Percentiles rank a stretch among this genome's conserved stretches.
phyloP scores from a whole-genome alignment of 2,888 invertebrate species.

The Phyto melanocephala region DNA sequence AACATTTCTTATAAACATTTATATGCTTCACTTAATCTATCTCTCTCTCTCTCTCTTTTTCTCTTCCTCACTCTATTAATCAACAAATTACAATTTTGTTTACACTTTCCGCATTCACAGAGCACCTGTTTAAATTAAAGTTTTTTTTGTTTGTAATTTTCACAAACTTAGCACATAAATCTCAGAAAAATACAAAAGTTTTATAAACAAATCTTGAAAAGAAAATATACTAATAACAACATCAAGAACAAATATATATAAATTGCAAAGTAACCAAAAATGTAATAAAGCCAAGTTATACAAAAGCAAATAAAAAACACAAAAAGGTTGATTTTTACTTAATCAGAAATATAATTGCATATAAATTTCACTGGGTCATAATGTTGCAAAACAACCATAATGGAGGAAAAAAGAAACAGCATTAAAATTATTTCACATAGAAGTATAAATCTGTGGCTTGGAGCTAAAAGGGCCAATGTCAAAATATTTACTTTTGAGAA shows the following conservation, averaged over 20 bases:
- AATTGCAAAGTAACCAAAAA: conserved; percentile 13
- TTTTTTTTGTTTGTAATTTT: no score
- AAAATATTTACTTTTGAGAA: no score
- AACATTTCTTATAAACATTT: no score
- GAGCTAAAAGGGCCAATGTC: no score
- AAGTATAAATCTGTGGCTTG: no score
- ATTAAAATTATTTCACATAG: background rate
- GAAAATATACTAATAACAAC: background rate
- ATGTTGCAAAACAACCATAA: conserved; percentile 13
- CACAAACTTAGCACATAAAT: conserved; percentile 46
- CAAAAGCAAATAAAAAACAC: background rate
- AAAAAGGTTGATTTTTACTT: conserved; percentile 46
- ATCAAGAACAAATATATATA: background rate
- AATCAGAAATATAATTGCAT: conserved; percentile 62
- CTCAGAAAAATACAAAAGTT: conserved; percentile 35
- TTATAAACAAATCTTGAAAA: background rate
- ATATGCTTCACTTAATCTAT: no score
- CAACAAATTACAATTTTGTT: no score
- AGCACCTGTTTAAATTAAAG: no score
- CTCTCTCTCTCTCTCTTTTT: no score
- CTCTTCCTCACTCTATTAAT: no score
- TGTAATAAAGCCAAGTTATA: background rate
- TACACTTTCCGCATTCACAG: no score
- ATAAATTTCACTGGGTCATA: conserved; percentile 58
- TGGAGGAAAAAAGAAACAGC: conserved; percentile 3